A percentile compares a stretch with the other conserved stretches of the same genome.
phyloP scores from a whole-genome alignment of 2,113 vertebrate species.

The Mastomys natalensis region DNA sequence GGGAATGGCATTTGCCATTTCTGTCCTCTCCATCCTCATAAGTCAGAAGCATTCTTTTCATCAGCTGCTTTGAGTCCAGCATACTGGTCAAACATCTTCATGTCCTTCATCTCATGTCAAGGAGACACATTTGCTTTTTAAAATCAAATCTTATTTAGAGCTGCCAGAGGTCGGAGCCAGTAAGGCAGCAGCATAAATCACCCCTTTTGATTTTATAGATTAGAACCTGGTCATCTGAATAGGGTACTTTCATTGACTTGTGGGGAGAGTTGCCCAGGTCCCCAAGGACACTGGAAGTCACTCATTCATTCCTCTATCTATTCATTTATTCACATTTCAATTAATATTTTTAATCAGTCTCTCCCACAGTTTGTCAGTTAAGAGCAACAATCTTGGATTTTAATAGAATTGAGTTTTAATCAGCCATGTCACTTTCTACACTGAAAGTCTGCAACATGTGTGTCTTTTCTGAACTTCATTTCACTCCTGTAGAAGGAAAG shows the following conservation, averaged over 20 bases:
- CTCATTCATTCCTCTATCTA: not conserved
- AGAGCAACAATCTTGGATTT: not conserved
- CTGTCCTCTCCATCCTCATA: not conserved
- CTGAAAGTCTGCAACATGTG: not conserved
- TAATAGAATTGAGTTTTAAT: not conserved
- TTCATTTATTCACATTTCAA: not conserved
- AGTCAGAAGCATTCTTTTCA: not conserved
- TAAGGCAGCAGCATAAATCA: slow-evolving; percentile 60
- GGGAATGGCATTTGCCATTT: not conserved
- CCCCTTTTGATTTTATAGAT: slow-evolving; percentile 32
- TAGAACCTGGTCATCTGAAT: slow-evolving; percentile 11
- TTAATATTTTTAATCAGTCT: not conserved
- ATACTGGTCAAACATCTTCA: not conserved
- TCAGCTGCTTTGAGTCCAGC: not conserved
- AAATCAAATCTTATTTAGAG: slow-evolving; percentile 73
- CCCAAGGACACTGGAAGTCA: not conserved
- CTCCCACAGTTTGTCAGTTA: not conserved
- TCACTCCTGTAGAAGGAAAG: not conserved
- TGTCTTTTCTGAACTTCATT: not conserved
- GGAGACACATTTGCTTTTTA: slow-evolving; percentile 67
- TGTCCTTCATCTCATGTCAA: slow-evolving; percentile 59
- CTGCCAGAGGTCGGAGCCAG: slow-evolving; percentile 60
- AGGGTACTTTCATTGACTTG: slow-evolving; percentile 14
- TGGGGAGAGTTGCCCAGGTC: not conserved
- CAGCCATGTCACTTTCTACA: not conserved